Percentiles rank a stretch among this genome's conserved stretches.
Conservation (phyloP, 2,888 invertebrate species). For the Chloroclysta siterata region DNA sequence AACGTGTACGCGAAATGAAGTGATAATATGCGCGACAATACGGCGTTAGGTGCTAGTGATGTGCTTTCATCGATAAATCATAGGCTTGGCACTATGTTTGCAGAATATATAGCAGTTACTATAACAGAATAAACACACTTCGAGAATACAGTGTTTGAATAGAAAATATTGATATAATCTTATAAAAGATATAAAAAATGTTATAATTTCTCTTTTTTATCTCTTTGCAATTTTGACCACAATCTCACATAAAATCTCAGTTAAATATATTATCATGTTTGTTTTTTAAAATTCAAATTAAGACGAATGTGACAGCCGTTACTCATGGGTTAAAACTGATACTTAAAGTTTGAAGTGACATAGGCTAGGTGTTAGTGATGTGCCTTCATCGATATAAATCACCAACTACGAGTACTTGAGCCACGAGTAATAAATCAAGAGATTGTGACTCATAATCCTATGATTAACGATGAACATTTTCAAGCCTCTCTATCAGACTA, state of each 20-base stretch:
- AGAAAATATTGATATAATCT: no score
- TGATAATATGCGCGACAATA: conserved; percentile 75
- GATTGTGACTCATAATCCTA: conserved; percentile 41
- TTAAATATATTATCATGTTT: no score
- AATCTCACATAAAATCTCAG: no score
- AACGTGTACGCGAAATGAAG: conserved; percentile 58
- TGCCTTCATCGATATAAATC: conserved; percentile 47
- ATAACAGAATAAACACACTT: neutral
- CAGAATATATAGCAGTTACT: conserved; percentile 3
- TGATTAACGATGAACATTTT: conserved; percentile 38
- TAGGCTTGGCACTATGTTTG: conserved; percentile 25
- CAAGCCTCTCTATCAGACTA: conserved; percentile 34
- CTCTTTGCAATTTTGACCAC: no score
- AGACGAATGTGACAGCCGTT: no score
- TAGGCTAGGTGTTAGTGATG: conserved; percentile 49
- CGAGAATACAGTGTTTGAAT: no score
- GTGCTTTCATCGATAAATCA: conserved; percentile 47
- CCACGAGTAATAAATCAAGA: conserved; percentile 31
- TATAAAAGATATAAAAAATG: no score
- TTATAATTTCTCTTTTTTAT: no score
- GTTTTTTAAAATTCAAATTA: no score
- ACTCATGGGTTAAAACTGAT: neutral
- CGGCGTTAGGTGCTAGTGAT: conserved; percentile 57
- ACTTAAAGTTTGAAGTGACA: conserved; percentile 3
- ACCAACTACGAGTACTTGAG: conserved; percentile 28